Evolutionary conservation across 2,888 invertebrate species (phyloP).

Genomic region (Trichopria drosophilae): DNA sequence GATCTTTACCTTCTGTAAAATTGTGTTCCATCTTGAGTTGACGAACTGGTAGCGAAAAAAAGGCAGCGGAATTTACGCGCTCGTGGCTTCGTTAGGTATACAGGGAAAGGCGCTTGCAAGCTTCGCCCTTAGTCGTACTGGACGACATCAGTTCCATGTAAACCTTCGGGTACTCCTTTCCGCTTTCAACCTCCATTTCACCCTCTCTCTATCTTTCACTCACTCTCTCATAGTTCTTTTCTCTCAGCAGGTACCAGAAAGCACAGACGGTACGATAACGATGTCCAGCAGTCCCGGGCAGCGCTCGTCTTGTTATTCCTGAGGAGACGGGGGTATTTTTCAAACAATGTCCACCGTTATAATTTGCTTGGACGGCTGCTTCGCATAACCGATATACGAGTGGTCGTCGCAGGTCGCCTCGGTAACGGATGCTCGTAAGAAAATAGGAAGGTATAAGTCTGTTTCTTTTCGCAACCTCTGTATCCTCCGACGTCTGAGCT

Average conservation of each 20-base stretch:
- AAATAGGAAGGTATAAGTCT: conserved; percentile 41
- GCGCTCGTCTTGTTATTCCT: conserved; percentile 47
- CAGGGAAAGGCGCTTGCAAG: not conserved
- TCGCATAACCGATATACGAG: conserved; percentile 47
- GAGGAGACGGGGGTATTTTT: conserved; percentile 47
- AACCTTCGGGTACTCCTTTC: not conserved
- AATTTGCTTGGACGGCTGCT: conserved; percentile 52
- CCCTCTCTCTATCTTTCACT: not conserved
- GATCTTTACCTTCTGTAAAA: no score
- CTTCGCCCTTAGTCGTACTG: conserved; percentile 9
- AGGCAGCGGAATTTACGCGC: conserved; percentile 31
- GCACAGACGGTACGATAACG: conserved; percentile 40
- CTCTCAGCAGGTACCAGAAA: no score
- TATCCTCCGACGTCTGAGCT: no score
- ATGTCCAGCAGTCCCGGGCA: conserved; percentile 43
- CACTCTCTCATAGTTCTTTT: no score
- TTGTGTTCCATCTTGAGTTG: no score
- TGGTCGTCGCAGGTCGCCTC: conserved; percentile 33
- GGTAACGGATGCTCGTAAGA: conserved; percentile 37
- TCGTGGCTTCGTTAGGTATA: conserved; percentile 15
- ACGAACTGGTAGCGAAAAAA: conserved; percentile 11
- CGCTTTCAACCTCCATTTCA: not conserved
- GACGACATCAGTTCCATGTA: conserved; percentile 16
- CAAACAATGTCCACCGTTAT: conserved; percentile 53
- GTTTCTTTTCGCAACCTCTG: no score